Conservation (phyloP, 2,797 vertebrate genomes). For the Platalea minor region DNA sequence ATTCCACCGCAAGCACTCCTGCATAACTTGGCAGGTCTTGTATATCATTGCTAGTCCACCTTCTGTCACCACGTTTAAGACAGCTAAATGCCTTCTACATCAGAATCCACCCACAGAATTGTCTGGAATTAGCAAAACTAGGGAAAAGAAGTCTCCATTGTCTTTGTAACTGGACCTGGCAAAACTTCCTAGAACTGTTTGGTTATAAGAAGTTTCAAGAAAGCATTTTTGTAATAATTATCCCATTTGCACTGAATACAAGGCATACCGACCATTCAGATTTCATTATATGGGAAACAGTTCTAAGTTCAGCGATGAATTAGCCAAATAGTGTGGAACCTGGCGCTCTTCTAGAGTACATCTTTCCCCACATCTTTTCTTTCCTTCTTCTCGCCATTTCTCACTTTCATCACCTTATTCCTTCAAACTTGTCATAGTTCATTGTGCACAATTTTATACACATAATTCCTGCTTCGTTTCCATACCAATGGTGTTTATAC, state of each 20-base stretch:
- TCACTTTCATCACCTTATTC: background rate
- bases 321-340: background rate
- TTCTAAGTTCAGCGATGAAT: background rate
- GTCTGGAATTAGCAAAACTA: slow-evolving; percentile 53
- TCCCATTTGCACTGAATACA: slow-evolving; percentile 58
- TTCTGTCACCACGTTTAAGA: slow-evolving; percentile 24
- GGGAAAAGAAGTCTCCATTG: slow-evolving; percentile 4
- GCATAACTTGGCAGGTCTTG: background rate
- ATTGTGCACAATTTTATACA: background rate
- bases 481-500: background rate
- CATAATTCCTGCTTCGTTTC: background rate
- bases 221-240: slow-evolving; percentile 62
- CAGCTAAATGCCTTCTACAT: slow-evolving; percentile 24
- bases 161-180: slow-evolving; percentile 54
- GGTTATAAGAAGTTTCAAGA: slow-evolving; percentile 59
- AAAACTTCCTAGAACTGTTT: slow-evolving; percentile 45
- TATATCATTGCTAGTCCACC: slow-evolving; percentile 5
- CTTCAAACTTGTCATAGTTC: background rate
- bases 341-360: background rate
- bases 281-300: slow-evolving; percentile 29
- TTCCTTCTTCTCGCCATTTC: background rate
- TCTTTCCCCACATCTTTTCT: background rate
- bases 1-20: background rate
- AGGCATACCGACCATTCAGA: slow-evolving; percentile 44
- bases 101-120: slow-evolving; percentile 48